Evolutionary conservation across 1,140 invertebrate genomes (phyloP).

Genomic region (Drosophila ironensis): DNA sequence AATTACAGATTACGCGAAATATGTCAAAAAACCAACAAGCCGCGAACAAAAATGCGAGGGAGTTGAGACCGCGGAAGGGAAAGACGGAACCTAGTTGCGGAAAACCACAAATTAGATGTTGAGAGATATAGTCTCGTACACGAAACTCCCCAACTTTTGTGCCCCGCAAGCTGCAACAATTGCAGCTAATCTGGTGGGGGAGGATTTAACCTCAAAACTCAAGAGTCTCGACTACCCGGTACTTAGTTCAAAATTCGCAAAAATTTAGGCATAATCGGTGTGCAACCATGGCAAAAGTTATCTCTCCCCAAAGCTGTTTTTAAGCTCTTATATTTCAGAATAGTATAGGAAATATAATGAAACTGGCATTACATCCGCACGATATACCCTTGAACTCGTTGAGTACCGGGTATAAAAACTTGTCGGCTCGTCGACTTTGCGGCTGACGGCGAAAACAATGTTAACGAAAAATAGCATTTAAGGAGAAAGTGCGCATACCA

Average conservation of each 20-base stretch:
- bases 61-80: conserved; percentile 5
- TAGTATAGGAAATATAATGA: no score
- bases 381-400: no score
- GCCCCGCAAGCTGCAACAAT: conserved; percentile 17
- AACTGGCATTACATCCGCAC: no score
- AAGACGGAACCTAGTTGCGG: conserved; percentile 48
- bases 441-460: conserved; percentile 58
- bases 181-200: conserved; percentile 22
- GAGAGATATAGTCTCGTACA: conserved; percentile 42
- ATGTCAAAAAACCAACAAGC: conserved; percentile 39
- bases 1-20: conserved; percentile 38
- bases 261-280: no score
- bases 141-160: conserved; percentile 18
- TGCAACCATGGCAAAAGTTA: no score
- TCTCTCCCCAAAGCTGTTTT: no score
- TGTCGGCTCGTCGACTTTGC: conserved; percentile 30
- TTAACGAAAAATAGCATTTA: conserved; percentile 74
- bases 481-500: conserved; percentile 76
- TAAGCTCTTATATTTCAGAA: no score
- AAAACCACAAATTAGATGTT: conserved; percentile 73
- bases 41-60: conserved; percentile 23
- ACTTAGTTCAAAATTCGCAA: no score
- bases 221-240: no score
- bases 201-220: no score
- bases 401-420: no score